Evolutionary conservation across 2,888 invertebrate species (phyloP).

Genomic region (Caenorhabditis imperialis): DNA sequence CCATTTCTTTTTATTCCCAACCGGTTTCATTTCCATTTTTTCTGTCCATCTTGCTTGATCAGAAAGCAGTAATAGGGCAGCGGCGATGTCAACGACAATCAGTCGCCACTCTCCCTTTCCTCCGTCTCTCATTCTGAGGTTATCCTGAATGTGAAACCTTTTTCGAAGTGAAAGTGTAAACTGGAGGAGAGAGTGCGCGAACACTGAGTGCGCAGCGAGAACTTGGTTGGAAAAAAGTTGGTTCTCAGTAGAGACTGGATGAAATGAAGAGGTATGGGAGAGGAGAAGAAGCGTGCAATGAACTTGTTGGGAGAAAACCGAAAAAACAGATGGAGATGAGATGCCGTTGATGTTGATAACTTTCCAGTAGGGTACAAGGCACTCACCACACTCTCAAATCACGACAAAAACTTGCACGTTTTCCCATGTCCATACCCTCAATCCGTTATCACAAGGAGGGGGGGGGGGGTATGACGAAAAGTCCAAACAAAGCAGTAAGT

Average conservation of each 20-base stretch:
- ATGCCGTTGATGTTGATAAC: slow-evolving; percentile 28
- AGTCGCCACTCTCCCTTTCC: slow-evolving; percentile 29
- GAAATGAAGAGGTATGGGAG: too few relatives aligned
- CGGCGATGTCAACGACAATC: slow-evolving; percentile 51
- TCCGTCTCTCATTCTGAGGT: slow-evolving; percentile 27
- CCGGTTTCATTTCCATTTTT: slow-evolving; percentile 28
- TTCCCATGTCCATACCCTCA: slow-evolving; percentile 20
- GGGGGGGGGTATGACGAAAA: slow-evolving; percentile 31
- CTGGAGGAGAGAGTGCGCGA: slow-evolving; percentile 22
- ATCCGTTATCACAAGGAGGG: not conserved
- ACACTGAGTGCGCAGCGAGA: slow-evolving; percentile 34
- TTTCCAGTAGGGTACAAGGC: not conserved
- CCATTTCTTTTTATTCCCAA: slow-evolving; percentile 49
- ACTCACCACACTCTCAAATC: slow-evolving; percentile 19
- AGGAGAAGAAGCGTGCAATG: slow-evolving; percentile 31
- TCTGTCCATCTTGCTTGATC: too few relatives aligned
- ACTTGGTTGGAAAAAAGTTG: slow-evolving; percentile 3
- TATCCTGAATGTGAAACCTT: slow-evolving; percentile 51
- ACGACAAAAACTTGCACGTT: slow-evolving; percentile 23
- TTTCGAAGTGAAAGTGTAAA: slow-evolving; percentile 51
- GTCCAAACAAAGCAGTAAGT: slow-evolving; percentile 54
- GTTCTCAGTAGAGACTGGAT: too few relatives aligned
- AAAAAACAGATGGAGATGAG: slow-evolving; percentile 2
- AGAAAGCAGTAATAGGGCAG: slow-evolving; percentile 42
- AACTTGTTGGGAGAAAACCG: slow-evolving; percentile 7